Base-by-base conservation (phyloP, 2,888 invertebrate genomes). In the Apamea anceps region DNA sequence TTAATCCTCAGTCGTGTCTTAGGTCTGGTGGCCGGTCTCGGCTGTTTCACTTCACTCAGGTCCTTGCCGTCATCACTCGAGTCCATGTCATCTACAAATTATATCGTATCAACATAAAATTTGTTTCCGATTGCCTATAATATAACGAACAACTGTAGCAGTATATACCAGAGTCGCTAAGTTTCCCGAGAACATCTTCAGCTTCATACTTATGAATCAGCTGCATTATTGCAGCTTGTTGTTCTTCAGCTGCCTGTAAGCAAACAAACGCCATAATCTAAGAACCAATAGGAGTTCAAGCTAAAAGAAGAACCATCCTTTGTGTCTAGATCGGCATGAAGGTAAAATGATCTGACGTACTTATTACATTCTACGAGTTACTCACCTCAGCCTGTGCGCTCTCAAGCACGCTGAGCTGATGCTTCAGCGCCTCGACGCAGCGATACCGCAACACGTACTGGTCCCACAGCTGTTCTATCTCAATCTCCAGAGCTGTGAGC, bases 381-480 rank as follows among this genome's bases (percentile, higher is more conserved):
- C 77, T 77, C 68, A 96, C 97, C 95, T 97, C 98, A 37, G 98
- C 97, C 92, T 99, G 99, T 0, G 97, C 97, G 81, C 97, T 97
- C 91, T 99, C 98, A 51, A 98, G 97, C 85, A 99, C 98, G 87
- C 98, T 98, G 89, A 99, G 98, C 91, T 98, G 98, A 79, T 98
- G 98, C 92, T 99, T 99, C 75, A 99, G 96, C 79, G 99, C 99
- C 88, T 99, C 98, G 70, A 99, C 97, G 90, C 99, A 99, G 75
- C 99, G 98, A 93, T 99, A 98, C 77, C 99, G 98, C 75, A 98
- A 96, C 87, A 99, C 98, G 96, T 99, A 99, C 90, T 98, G 98
- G 63, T 98, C 98, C 96, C 99, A 99, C 37, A 99, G 97, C 85
- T 97, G 97, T 91, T 98, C 98, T 32, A 99, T 95, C 92, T 99